Conservation (phyloP, 2,888 invertebrate species). For the Leptothorax acervorum region DNA sequence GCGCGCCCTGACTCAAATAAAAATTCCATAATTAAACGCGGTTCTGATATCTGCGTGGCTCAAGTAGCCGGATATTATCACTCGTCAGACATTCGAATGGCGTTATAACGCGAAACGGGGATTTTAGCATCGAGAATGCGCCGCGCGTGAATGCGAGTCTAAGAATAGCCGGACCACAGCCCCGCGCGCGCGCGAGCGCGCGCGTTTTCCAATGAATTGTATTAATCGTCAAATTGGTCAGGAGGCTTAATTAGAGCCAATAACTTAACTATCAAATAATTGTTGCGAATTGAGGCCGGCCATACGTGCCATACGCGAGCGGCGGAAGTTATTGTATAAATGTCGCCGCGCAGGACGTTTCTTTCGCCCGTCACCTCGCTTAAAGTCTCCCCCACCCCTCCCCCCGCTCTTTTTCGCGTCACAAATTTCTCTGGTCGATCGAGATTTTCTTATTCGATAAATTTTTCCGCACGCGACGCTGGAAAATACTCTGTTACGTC, state of each 20-base stretch:
- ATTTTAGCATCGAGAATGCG: constrained; percentile 2
- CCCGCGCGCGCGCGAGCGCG: constrained; percentile 70
- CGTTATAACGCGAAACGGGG: not conserved
- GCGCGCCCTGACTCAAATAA: not conserved
- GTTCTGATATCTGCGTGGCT: not conserved
- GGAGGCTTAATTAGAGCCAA: constrained; percentile 85
- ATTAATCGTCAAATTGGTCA: constrained; percentile 85
- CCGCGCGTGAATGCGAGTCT: constrained; percentile 24
- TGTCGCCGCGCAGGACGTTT: constrained; percentile 25
- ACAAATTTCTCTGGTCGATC: not conserved
- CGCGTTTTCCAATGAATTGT: constrained; percentile 85
- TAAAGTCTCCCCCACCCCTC: not conserved
- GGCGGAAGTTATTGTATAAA: constrained; percentile 45
- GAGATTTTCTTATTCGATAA: constrained; percentile 10
- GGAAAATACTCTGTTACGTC: constrained; percentile 23
- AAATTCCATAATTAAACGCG: not conserved
- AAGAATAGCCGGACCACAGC: constrained; percentile 38
- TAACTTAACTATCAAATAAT: constrained; percentile 85
- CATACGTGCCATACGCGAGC: constrained; percentile 73
- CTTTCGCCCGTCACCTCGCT: constrained; percentile 4
- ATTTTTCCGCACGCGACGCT: constrained; percentile 23
- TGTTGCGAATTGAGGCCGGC: constrained; percentile 84
- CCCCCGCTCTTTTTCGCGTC: not conserved
- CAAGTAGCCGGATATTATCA: not conserved
- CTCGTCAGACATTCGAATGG: not conserved